Evolutionary conservation across 2,888 invertebrate genomes (phyloP).

Genomic region (Sussaba pulchella): DNA sequence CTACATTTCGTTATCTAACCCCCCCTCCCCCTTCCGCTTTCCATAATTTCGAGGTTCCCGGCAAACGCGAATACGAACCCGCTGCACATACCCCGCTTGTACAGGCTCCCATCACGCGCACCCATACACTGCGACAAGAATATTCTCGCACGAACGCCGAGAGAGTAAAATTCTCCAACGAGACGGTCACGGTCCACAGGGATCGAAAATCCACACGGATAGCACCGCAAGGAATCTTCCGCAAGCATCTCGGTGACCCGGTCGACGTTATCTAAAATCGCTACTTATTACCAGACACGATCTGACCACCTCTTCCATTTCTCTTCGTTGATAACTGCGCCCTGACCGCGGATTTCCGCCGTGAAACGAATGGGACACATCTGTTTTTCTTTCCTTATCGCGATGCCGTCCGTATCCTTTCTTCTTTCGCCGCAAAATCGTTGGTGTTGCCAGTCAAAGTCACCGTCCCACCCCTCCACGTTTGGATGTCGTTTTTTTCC

Average conservation of each 20-base stretch:
- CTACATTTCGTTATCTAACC: conserved; percentile 77
- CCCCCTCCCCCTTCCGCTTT: conserved; percentile 66
- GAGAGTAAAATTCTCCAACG: conserved; percentile 33
- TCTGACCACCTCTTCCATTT: conserved; percentile 63
- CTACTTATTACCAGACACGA: conserved; percentile 82
- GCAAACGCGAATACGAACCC: conserved; percentile 49
- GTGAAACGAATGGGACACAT: conserved; percentile 16
- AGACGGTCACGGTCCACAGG: conserved; percentile 29
- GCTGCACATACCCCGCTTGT: conserved; percentile 24
- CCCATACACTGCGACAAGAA: conserved; percentile 22
- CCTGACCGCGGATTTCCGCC: conserved; percentile 25
- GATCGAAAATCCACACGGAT: conserved; percentile 47
- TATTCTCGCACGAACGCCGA: conserved; percentile 28
- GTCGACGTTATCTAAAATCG: conserved; percentile 74
- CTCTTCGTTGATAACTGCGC: conserved; percentile 34
- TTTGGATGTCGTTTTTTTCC: too few relatives aligned
- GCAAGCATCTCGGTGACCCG: conserved; percentile 63
- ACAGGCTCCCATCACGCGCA: conserved; percentile 2
- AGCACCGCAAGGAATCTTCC: conserved; percentile 67
- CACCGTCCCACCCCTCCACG: too few relatives aligned
- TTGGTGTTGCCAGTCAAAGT: too few relatives aligned
- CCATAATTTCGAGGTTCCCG: too few relatives aligned
- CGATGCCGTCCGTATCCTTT: too few relatives aligned
- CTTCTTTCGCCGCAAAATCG: too few relatives aligned
- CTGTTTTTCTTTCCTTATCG: conserved; percentile 39